A percentile compares a stretch with the other conserved stretches of the same genome.
Evolutionary conservation across 1,140 invertebrate species (phyloP).

Genomic region (Cecropterus lyciades): DNA sequence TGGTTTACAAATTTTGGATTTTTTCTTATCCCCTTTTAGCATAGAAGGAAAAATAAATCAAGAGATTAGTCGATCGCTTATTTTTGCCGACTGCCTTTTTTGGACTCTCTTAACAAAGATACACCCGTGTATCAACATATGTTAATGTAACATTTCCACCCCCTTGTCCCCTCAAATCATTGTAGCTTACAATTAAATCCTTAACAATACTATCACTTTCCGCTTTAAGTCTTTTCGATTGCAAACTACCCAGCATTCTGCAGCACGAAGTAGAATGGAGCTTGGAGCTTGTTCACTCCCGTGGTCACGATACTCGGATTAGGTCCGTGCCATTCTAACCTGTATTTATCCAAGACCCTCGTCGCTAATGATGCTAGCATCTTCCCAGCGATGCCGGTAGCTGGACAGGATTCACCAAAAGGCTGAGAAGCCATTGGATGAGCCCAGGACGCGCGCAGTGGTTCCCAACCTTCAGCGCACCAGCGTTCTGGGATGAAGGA

Average conservation of each 20-base stretch:
- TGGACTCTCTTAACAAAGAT: too few relatives aligned
- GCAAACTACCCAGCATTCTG: slow-evolving; percentile 60
- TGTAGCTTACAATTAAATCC: background rate
- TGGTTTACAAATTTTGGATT: too few relatives aligned
- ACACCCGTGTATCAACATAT: too few relatives aligned
- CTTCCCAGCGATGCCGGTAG: slow-evolving; percentile 50
- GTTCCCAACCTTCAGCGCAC: slow-evolving; percentile 64
- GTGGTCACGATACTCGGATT: slow-evolving; percentile 51
- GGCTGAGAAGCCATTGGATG: slow-evolving; percentile 64
- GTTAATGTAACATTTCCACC: too few relatives aligned
- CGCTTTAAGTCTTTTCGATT: background rate
- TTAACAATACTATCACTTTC: slow-evolving; percentile 17
- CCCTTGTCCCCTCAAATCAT: too few relatives aligned
- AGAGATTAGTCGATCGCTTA: too few relatives aligned
- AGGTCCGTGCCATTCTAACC: slow-evolving; percentile 75
- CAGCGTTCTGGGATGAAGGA: slow-evolving; percentile 74
- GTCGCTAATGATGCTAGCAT: slow-evolving; percentile 56
- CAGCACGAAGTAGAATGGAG: slow-evolving; percentile 72
- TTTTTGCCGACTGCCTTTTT: too few relatives aligned
- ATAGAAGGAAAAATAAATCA: too few relatives aligned
- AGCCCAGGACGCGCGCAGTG: slow-evolving; percentile 58
- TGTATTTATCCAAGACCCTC: slow-evolving; percentile 62
- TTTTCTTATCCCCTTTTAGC: too few relatives aligned
- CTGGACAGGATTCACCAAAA: slow-evolving; percentile 67
- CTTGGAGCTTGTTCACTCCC: slow-evolving; percentile 66